Evolutionary conservation across 2,888 invertebrate genomes (phyloP).

Genomic region (Amphipoea lucens): DNA sequence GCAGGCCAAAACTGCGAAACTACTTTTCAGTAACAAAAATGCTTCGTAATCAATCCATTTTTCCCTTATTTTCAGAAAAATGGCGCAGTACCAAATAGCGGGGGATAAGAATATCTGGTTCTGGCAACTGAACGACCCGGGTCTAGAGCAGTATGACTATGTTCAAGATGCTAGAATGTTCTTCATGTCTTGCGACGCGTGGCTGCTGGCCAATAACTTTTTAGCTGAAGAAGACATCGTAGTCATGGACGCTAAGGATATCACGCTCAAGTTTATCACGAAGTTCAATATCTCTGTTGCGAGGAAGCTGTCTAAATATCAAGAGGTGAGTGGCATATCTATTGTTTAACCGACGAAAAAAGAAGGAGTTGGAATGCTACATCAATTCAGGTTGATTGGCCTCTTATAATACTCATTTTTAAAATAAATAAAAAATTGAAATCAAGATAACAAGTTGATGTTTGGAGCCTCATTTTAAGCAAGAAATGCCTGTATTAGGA

Average conservation of each 20-base stretch:
- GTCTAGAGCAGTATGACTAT: constrained; percentile 83
- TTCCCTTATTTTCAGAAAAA: constrained; percentile 75
- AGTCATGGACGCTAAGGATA: constrained; percentile 83
- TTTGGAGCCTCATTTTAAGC: no score
- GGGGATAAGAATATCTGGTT: constrained; percentile 80
- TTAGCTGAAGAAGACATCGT: constrained; percentile 79
- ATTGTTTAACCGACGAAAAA: neutral
- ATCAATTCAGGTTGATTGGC: neutral
- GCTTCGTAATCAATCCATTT: neutral
- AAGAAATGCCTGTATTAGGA: no score
- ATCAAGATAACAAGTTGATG: no score
- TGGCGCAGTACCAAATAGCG: constrained; percentile 76
- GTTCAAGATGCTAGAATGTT: constrained; percentile 79
- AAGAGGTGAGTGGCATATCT: constrained; percentile 82
- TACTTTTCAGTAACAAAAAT: constrained; percentile 3
- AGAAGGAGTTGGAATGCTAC: neutral
- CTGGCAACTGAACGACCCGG: constrained; percentile 87
- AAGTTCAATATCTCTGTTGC: constrained; percentile 92
- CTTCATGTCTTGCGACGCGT: constrained; percentile 79
- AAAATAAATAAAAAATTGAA: no score
- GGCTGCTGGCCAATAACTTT: constrained; percentile 73
- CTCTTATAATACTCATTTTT: no score
- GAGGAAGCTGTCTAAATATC: constrained; percentile 91
- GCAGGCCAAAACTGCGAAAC: neutral
- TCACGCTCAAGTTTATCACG: constrained; percentile 82